Conservation (phyloP, 1,140 invertebrate species). For the Leguminivora glycinivorella region DNA sequence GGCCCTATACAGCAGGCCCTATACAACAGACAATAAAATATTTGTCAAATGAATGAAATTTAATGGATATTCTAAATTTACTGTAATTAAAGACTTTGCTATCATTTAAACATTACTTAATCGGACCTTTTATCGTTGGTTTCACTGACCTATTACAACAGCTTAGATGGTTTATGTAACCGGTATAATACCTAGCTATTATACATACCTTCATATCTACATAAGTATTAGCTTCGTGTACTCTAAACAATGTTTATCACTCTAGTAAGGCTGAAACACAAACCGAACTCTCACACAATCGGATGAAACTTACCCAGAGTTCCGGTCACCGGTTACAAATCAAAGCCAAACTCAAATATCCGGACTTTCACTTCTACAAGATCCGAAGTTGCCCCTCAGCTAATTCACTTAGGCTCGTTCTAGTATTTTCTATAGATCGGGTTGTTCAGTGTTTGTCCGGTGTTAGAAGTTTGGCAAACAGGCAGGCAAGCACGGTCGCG, state of each 20-base stretch:
- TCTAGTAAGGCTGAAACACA: not conserved
- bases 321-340: conserved; percentile 14
- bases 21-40: no score
- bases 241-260: not conserved
- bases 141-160: no score
- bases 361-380: not conserved
- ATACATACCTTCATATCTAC: no score
- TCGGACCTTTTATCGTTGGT: no score
- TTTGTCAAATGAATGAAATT: no score
- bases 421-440: not conserved
- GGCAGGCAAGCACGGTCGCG: no score
- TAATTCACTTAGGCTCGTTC: not conserved
- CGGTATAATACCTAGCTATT: no score
- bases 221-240: not conserved
- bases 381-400: not conserved
- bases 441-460: not conserved
- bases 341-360: conserved; percentile 8
- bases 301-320: conserved; percentile 22
- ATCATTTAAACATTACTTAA: no score
- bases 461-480: conserved; percentile 17
- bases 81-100: no score
- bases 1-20: no score
- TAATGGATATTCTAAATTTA: no score
- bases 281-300: conserved; percentile 3
- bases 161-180: no score